These are phyloP conservation scores for Euplexia lucipara DNA, from an alignment of 2,888 invertebrate genomes.

Conservation along the genomic window DNA sequence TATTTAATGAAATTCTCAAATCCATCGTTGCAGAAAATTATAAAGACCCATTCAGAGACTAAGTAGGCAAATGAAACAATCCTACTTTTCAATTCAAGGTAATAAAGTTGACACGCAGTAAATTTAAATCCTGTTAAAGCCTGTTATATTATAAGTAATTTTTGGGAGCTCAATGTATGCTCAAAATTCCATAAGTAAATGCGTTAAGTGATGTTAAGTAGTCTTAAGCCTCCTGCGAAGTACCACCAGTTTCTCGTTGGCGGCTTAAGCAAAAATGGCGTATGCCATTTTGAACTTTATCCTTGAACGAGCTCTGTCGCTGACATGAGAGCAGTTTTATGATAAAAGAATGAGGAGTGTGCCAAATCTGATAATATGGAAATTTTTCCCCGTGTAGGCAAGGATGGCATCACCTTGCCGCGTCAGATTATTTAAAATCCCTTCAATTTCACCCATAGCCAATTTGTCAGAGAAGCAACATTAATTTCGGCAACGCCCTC, in stretches of 20 bases:
- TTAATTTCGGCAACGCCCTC: slow-evolving; percentile 78
- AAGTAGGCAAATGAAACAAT: slow-evolving; percentile 19
- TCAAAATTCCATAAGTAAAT: slow-evolving; percentile 62
- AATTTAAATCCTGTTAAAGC: slow-evolving; percentile 59
- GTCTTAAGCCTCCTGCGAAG: slow-evolving; percentile 62
- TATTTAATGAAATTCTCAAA: background rate
- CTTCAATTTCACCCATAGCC: slow-evolving; percentile 60
- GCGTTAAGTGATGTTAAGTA: slow-evolving; percentile 67
- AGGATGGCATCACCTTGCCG: slow-evolving; percentile 51
- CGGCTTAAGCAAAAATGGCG: slow-evolving; percentile 50
- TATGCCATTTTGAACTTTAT: slow-evolving; percentile 61
- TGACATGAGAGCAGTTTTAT: slow-evolving; percentile 54
- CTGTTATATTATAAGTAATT: slow-evolving; percentile 63
- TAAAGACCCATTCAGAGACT: slow-evolving; percentile 2
- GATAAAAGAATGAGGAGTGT: slow-evolving; percentile 53
- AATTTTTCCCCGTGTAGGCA: slow-evolving; percentile 48
- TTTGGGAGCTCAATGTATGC: slow-evolving; percentile 59
- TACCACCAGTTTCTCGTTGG: slow-evolving; percentile 59
- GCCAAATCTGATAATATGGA: slow-evolving; percentile 63
- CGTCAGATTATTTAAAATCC: slow-evolving; percentile 63
- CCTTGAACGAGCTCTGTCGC: slow-evolving; percentile 46
- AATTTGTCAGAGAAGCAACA: slow-evolving; percentile 71
- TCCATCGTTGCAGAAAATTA: background rate
- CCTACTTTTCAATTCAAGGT: slow-evolving; percentile 49
- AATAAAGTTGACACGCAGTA: slow-evolving; percentile 47